Conservation (phyloP, 2,888 invertebrate species). For the Rhamnusium bicolor region DNA sequence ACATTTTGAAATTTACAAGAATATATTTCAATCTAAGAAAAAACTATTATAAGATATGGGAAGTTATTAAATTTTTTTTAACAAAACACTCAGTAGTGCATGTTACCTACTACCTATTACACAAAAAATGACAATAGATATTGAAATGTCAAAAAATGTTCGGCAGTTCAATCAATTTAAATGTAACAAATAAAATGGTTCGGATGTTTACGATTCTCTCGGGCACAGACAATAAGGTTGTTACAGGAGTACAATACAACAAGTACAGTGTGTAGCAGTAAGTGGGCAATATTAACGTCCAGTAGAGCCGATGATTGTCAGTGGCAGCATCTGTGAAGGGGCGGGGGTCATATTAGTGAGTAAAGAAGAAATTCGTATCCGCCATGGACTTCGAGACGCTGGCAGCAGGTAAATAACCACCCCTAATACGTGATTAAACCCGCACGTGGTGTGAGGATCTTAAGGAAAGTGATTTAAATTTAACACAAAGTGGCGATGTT, state of each 20-base stretch:
- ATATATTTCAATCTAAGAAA: too few species aligned
- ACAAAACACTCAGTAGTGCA: background rate
- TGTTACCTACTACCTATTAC: background rate
- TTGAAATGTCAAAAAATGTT: slow-evolving; percentile 45
- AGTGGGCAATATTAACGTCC: slow-evolving; percentile 54
- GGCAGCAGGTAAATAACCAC: slow-evolving; percentile 67
- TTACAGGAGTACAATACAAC: slow-evolving; percentile 55
- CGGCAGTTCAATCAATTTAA: slow-evolving; percentile 37
- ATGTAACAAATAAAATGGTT: slow-evolving; percentile 49
- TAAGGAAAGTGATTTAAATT: slow-evolving; percentile 8
- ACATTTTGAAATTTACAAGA: too few species aligned
- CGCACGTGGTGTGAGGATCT: slow-evolving; percentile 5
- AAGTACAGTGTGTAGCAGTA: slow-evolving; percentile 43
- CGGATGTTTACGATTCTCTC: slow-evolving; percentile 54
- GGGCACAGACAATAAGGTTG: slow-evolving; percentile 54
- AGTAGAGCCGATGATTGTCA: slow-evolving; percentile 61
- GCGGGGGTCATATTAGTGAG: slow-evolving; percentile 58
- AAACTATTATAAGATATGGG: too few species aligned
- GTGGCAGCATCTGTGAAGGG: slow-evolving; percentile 50
- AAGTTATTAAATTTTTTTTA: background rate
- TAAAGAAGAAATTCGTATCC: slow-evolving; percentile 50
- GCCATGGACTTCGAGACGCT: slow-evolving; percentile 68
- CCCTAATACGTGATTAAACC: slow-evolving; percentile 9
- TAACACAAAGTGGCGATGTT: slow-evolving; percentile 36
- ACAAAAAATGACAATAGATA: slow-evolving; percentile 12